These are phyloP conservation scores for Eurois occulta DNA, from an alignment of 2,888 invertebrate genomes.

Conservation along the genomic window DNA sequence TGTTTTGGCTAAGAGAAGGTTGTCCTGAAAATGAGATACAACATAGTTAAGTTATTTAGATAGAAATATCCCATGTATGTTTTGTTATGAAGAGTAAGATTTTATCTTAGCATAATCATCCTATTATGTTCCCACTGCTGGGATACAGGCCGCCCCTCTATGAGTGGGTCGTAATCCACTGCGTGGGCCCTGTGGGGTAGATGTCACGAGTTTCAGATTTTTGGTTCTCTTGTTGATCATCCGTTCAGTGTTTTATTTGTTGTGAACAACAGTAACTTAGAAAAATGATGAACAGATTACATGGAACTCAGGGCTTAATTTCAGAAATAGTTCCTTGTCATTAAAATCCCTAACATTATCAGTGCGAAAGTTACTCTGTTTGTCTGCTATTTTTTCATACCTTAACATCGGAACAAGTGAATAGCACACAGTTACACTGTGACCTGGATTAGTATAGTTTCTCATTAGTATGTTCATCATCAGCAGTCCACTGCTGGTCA, in stretches of 20 bases:
- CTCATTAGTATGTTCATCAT: neutral
- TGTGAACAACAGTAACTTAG: neutral
- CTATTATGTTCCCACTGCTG: neutral
- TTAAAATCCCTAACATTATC: no score
- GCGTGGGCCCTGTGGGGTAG: neutral
- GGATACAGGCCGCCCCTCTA: neutral
- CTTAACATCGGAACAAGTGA: neutral
- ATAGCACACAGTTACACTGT: neutral
- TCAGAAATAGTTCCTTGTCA: neutral
- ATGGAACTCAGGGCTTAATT: neutral
- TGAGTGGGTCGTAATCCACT: neutral
- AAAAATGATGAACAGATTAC: neutral
- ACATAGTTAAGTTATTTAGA: neutral
- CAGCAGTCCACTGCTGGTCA: neutral
- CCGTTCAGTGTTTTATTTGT: neutral
- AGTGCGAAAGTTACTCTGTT: no score
- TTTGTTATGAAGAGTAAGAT: neutral
- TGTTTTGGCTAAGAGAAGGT: constrained; percentile 80
- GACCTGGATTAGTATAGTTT: neutral
- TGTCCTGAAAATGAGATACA: constrained; percentile 77
- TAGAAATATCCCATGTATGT: neutral
- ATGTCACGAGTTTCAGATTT: neutral
- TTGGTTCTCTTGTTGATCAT: neutral
- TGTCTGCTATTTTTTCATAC: no score
- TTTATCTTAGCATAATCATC: neutral